Percentiles rank a stretch among this genome's conserved stretches.
Evolutionary conservation across 1,140 invertebrate genomes (phyloP).

Genomic region (Onthophagus taurus): DNA sequence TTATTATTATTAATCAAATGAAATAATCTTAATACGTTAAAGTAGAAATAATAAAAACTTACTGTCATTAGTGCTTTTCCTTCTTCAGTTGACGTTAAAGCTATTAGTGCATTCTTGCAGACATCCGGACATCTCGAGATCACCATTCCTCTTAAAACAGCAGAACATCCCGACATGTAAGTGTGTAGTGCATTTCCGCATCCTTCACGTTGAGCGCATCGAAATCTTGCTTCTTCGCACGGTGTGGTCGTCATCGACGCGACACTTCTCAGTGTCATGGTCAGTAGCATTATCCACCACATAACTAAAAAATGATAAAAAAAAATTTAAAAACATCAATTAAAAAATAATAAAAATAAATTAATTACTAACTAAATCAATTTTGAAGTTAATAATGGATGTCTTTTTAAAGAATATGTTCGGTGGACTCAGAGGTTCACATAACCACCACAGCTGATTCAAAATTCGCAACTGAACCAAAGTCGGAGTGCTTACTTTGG

Average conservation of each 20-base stretch:
- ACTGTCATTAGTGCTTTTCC: slow-evolving; percentile 64
- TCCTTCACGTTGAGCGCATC: slow-evolving; percentile 61
- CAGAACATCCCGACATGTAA: slow-evolving; percentile 62
- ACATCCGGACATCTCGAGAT: slow-evolving; percentile 50
- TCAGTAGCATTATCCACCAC: slow-evolving; percentile 36
- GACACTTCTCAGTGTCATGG: slow-evolving; percentile 32
- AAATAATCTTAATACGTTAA: too few species aligned
- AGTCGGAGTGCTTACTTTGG: too few species aligned
- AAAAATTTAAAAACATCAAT: too few species aligned
- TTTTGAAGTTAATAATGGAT: too few species aligned
- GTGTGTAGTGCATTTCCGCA: slow-evolving; percentile 64
- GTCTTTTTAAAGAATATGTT: too few species aligned
- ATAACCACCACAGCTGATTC: too few species aligned
- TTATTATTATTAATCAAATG: too few species aligned
- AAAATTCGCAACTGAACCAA: too few species aligned
- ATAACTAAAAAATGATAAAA: slow-evolving; percentile 33
- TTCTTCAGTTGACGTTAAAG: slow-evolving; percentile 65
- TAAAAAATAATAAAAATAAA: too few species aligned
- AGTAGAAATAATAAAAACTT: too few species aligned
- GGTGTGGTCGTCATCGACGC: slow-evolving; percentile 32
- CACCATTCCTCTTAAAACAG: slow-evolving; percentile 48
- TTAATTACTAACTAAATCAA: too few species aligned
- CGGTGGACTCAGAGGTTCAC: too few species aligned
- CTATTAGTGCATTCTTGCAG: slow-evolving; percentile 66
- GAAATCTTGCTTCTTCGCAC: slow-evolving; percentile 58